Conservation (phyloP, 2,113 vertebrate genomes). For the Ia io region DNA sequence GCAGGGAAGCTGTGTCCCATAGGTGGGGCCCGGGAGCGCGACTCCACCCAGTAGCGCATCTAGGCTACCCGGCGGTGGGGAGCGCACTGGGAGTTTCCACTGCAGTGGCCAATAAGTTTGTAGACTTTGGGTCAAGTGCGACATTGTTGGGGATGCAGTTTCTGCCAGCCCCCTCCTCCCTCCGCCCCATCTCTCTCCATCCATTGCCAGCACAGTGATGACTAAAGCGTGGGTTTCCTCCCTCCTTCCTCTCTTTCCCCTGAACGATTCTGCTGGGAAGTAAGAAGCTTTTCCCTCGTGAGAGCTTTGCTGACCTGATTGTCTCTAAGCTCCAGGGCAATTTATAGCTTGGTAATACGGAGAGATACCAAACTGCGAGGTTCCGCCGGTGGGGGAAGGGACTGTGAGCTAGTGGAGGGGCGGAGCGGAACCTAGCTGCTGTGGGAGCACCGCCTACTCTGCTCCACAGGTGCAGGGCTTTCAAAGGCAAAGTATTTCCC, state of each 20-base stretch:
- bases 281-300: slow-evolving; percentile 75
- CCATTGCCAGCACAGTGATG: not conserved
- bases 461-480: slow-evolving; percentile 55
- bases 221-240: not conserved
- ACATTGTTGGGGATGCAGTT: not conserved
- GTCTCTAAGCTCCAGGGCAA: slow-evolving; percentile 69
- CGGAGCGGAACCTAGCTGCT: not conserved
- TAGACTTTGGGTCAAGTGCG: slow-evolving; percentile 33
- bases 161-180: not conserved
- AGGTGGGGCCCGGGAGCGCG: slow-evolving; percentile 57
- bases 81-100: slow-evolving; percentile 47
- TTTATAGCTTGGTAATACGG: slow-evolving; percentile 72
- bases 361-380: not conserved
- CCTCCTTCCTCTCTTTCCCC: not conserved
- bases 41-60: slow-evolving; percentile 53
- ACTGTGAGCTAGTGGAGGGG: not conserved
- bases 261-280: slow-evolving; percentile 46
- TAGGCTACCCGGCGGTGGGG: not conserved
- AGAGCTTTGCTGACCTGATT: slow-evolving; percentile 60
- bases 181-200: not conserved
- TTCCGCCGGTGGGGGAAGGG: slow-evolving; percentile 41
- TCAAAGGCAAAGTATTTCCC: not conserved
- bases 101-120: slow-evolving; percentile 58
- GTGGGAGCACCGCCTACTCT: not conserved
- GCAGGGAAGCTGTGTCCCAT: not conserved